Evolutionary conservation across 1,140 invertebrate genomes (phyloP).

Genomic region (Akabosia matsudoensis): DNA sequence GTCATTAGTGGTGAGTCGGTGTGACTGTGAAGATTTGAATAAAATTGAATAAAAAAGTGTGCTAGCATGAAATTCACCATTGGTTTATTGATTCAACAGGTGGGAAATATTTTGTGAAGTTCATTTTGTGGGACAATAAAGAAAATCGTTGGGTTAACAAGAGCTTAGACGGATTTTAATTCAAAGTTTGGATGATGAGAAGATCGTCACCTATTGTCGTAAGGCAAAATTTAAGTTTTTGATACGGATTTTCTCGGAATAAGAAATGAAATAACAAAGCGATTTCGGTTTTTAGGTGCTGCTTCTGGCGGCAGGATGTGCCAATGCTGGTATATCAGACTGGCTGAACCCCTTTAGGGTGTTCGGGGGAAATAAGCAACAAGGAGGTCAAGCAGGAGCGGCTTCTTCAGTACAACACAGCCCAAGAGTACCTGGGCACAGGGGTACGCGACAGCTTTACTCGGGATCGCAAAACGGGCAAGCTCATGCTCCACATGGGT

Average conservation of each 20-base stretch:
- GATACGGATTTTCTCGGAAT: neutral
- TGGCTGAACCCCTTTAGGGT: slow-evolving; percentile 11
- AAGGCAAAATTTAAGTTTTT: neutral
- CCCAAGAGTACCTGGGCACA: neutral
- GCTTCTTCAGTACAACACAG: neutral
- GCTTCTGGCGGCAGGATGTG: slow-evolving; percentile 13
- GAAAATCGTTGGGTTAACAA: neutral
- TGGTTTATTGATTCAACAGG: neutral
- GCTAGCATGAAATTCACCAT: neutral
- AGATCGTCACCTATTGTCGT: neutral
- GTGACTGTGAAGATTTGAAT: neutral
- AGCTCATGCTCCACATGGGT: neutral
- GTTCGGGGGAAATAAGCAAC: neutral
- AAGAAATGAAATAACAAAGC: too few relatives aligned
- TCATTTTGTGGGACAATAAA: neutral
- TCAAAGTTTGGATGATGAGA: neutral
- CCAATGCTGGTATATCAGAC: slow-evolving; percentile 12
- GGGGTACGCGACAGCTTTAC: neutral
- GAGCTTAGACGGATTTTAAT: neutral
- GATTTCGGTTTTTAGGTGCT: neutral
- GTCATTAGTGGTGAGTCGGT: neutral
- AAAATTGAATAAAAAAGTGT: neutral
- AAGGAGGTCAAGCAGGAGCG: neutral
- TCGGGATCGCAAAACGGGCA: neutral
- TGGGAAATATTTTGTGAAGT: neutral